phyloP scores from a whole-genome alignment of 1,140 invertebrate species.

The Macrobrachium nipponense region DNA sequence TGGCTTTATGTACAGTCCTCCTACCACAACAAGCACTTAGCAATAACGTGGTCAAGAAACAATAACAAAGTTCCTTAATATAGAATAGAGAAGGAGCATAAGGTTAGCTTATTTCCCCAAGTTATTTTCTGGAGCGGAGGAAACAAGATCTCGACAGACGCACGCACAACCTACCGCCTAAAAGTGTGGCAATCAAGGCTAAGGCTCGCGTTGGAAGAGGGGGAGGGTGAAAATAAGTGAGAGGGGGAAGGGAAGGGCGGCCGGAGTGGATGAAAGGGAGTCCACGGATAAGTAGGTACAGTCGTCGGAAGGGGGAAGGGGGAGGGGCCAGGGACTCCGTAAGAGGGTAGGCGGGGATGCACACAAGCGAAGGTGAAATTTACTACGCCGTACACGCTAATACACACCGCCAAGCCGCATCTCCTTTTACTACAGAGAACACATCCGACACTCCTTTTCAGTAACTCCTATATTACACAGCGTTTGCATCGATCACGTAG shows the following conservation, averaged over 20 bases:
- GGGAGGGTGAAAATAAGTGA: background rate
- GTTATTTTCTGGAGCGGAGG: background rate
- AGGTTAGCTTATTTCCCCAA: no score
- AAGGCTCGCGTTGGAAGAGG: background rate
- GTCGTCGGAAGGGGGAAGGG: background rate
- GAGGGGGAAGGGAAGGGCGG: background rate
- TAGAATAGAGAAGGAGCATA: no score
- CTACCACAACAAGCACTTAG: no score
- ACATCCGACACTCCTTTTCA: background rate
- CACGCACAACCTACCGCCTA: background rate
- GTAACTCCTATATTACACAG: background rate
- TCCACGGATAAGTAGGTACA: background rate
- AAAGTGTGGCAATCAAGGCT: background rate
- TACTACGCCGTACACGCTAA: constrained; percentile 18
- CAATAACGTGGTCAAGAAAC: no score
- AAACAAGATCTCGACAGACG: background rate
- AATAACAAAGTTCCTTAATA: no score
- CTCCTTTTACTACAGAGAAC: background rate
- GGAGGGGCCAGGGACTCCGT: background rate
- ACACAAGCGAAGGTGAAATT: background rate
- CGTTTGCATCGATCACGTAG: no score
- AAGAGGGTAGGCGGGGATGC: background rate
- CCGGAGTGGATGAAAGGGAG: background rate
- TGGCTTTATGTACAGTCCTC: no score
- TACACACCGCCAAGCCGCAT: background rate